phyloP scores from a whole-genome alignment of 2,797 vertebrate species.

The Manis pentadactyla region DNA sequence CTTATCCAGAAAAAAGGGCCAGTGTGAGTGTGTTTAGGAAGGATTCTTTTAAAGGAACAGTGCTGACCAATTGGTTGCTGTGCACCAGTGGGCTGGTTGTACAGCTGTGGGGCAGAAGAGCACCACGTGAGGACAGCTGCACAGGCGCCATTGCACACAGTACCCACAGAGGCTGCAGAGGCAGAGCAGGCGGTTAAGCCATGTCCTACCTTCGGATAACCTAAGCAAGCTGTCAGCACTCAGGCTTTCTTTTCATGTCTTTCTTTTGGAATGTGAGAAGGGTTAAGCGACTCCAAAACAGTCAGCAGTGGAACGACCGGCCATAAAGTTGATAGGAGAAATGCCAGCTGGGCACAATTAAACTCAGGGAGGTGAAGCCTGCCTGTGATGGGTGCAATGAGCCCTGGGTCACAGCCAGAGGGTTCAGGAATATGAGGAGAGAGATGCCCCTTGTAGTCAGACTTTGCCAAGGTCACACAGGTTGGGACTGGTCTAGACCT shows the following conservation, averaged over 20 bases:
- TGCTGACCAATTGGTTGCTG: neutral
- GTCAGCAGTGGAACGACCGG: neutral
- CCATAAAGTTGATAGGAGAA: neutral
- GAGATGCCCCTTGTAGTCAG: neutral
- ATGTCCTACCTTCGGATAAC: too few relatives aligned
- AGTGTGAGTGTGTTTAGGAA: neutral
- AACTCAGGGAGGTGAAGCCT: neutral
- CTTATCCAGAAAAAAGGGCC: neutral
- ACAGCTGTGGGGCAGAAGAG: neutral
- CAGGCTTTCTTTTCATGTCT: neutral
- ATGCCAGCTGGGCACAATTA: too few relatives aligned
- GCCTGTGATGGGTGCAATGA: neutral
- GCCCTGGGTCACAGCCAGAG: neutral
- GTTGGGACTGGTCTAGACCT: neutral
- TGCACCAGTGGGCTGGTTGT: too few relatives aligned
- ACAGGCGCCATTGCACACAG: neutral
- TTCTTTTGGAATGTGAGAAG: neutral
- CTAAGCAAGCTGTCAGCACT: rapidly evolving
- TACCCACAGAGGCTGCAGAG: neutral
- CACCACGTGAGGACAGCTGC: neutral
- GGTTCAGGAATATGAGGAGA: neutral
- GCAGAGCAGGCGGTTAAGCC: neutral
- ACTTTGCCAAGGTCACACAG: neutral
- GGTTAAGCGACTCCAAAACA: neutral
- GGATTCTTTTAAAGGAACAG: neutral